Conservation (phyloP, 2,113 vertebrate species). For the Zapornia atra region DNA sequence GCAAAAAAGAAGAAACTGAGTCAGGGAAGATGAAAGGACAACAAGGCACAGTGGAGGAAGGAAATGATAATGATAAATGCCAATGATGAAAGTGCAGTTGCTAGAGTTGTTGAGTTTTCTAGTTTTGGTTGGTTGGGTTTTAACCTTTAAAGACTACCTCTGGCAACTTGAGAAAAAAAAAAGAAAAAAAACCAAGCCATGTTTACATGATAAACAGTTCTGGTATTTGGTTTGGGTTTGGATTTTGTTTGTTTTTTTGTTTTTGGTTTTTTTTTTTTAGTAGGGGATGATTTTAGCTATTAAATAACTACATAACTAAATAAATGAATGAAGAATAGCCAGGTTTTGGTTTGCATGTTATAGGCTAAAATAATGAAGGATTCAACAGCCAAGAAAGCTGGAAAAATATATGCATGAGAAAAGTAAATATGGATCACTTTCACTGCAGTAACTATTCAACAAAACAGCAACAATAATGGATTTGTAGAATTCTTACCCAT, state of each 20-base stretch:
- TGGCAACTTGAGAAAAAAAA: background rate
- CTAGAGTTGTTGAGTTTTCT: background rate
- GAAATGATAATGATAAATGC: background rate
- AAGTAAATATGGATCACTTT: background rate
- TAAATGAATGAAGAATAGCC: background rate
- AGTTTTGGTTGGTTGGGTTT: background rate
- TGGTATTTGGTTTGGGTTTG: too few species aligned
- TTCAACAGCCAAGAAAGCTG: background rate
- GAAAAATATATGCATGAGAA: background rate
- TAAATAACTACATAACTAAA: background rate
- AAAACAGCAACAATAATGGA: background rate
- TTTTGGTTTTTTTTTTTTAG: background rate
- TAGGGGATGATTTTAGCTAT: background rate
- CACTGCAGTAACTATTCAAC: background rate
- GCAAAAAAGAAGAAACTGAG: background rate
- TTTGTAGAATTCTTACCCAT: background rate
- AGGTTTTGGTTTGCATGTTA: background rate
- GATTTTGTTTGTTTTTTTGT: too few species aligned
- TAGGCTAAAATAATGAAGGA: background rate
- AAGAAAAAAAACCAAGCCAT: background rate
- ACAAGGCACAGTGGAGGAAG: background rate
- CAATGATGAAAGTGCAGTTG: background rate
- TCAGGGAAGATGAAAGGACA: background rate
- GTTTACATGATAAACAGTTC: accelerated
- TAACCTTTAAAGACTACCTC: background rate